These are phyloP conservation scores for Sapajus apella DNA, from an alignment of 2,113 vertebrate genomes.

Conservation along the genomic window DNA sequence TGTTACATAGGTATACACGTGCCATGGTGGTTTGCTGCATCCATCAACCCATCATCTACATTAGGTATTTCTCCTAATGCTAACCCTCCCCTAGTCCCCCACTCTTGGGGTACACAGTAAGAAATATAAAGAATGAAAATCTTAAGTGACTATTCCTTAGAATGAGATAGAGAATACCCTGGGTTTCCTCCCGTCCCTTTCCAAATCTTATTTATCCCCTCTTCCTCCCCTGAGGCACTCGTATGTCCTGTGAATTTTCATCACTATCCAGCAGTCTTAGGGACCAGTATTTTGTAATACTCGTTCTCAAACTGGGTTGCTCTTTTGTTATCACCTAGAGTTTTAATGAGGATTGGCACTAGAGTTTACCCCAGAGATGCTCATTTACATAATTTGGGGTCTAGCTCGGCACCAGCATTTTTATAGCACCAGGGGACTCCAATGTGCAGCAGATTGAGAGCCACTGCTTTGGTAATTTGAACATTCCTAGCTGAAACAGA, in stretches of 20 bases:
- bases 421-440: background rate
- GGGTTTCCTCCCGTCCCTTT: background rate
- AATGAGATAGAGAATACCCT: background rate
- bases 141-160: background rate
- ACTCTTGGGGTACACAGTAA: background rate
- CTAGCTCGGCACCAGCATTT: background rate
- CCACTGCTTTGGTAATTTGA: background rate
- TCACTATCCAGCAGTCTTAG: background rate
- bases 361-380: background rate
- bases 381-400: background rate
- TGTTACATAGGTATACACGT: too few species aligned
- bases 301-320: background rate
- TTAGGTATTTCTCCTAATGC: too few species aligned
- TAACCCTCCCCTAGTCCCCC: too few species aligned
- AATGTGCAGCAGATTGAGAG: background rate
- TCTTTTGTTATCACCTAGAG: background rate
- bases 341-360: background rate
- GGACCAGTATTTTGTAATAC: background rate
- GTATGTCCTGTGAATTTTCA: background rate
- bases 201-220: background rate
- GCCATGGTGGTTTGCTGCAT: too few species aligned
- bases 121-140: background rate
- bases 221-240: background rate
- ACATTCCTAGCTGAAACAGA: background rate
- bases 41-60: too few species aligned